A percentile compares a stretch with the other conserved stretches of the same genome.
Conservation (phyloP, 2,113 vertebrate species). For the Chloroceryle aenea region DNA sequence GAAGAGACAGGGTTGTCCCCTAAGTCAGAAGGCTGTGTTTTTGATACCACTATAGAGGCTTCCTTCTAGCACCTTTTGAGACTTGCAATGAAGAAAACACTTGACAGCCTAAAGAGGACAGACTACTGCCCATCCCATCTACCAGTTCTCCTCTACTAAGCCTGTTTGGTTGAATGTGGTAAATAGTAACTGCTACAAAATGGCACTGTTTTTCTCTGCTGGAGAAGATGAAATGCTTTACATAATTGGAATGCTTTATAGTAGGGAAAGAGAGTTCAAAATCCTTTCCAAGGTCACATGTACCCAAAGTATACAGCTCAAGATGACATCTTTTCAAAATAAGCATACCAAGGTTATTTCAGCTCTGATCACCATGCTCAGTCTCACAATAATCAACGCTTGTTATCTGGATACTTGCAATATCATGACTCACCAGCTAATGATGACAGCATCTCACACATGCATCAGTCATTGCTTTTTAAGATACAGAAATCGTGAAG, state of each 20-base stretch:
- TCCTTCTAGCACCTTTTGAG: neutral
- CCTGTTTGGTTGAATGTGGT: neutral
- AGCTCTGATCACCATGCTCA: neutral
- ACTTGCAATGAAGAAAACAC: neutral
- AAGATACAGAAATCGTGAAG: constrained; percentile 28
- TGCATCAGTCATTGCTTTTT: constrained; percentile 30
- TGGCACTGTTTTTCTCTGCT: neutral
- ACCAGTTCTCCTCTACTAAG: neutral
- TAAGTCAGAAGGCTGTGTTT: rapidly evolving
- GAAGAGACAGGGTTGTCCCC: neutral
- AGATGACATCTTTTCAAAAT: neutral
- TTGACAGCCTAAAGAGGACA: neutral
- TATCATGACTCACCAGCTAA: constrained; percentile 60
- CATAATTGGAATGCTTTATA: neutral
- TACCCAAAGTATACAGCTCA: neutral
- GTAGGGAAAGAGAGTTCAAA: neutral
- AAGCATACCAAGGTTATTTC: constrained; percentile 37
- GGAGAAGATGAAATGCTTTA: neutral
- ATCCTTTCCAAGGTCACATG: neutral
- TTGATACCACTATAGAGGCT: neutral
- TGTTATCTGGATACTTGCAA: constrained; percentile 29
- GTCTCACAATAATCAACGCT: constrained; percentile 43
- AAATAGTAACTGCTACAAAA: neutral
- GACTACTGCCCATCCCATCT: neutral
- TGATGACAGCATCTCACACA: constrained; percentile 38